Evolutionary conservation across 2,888 invertebrate genomes (phyloP).

Genomic region (Labia minor): DNA sequence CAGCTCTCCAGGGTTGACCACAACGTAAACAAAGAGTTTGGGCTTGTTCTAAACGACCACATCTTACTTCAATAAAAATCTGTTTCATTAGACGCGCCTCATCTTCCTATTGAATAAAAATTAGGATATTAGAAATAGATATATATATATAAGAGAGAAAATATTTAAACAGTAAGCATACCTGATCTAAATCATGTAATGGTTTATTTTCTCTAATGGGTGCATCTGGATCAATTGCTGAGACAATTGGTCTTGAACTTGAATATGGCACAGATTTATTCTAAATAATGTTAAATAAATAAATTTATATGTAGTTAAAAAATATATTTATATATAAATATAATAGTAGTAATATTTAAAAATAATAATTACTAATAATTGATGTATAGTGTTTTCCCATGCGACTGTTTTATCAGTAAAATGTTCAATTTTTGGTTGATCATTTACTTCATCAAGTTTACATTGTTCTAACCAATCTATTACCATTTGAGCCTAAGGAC

Average conservation of each 20-base stretch:
- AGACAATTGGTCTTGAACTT: slow-evolving; percentile 48
- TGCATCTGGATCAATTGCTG: slow-evolving; percentile 81
- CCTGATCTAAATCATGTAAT: slow-evolving; percentile 72
- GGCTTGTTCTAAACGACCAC: slow-evolving; percentile 77
- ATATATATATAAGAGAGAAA: not conserved
- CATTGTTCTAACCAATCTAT: slow-evolving; percentile 88
- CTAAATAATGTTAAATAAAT: slow-evolving; percentile 24
- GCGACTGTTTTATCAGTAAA: slow-evolving; percentile 73
- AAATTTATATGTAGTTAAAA: slow-evolving; percentile 9
- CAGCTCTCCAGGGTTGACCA: slow-evolving; percentile 87
- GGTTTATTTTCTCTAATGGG: slow-evolving; percentile 64
- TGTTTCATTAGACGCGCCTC: slow-evolving; percentile 48
- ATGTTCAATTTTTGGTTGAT: slow-evolving; percentile 47
- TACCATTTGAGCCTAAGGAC: slow-evolving; percentile 59
- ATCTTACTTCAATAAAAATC: slow-evolving; percentile 66
- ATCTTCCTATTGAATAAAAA: slow-evolving; percentile 47
- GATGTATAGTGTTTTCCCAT: slow-evolving; percentile 86
- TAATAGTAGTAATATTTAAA: not conserved
- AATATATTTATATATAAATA: not conserved
- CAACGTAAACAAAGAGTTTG: slow-evolving; percentile 70
- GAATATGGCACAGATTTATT: slow-evolving; percentile 42
- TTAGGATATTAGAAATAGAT: not conserved
- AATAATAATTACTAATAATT: slow-evolving; percentile 42
- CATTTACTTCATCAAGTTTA: slow-evolving; percentile 46
- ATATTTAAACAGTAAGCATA: slow-evolving; percentile 22